These are phyloP conservation scores for Heterodera filipjevi DNA, from an alignment of 2,888 invertebrate genomes.

Conservation along the genomic window DNA sequence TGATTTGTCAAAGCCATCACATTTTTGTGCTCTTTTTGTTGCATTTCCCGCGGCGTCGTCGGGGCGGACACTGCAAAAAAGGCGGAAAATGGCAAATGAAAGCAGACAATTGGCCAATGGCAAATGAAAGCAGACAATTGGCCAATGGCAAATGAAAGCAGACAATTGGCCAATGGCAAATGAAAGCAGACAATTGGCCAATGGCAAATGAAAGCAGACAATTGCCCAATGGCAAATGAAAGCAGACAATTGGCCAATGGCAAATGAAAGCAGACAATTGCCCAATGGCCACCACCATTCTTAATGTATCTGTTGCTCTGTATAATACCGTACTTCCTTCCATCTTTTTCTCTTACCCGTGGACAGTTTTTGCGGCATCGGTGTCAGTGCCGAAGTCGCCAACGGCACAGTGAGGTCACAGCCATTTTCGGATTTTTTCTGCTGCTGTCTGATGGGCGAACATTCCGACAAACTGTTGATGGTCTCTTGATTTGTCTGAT, in stretches of 20 bases:
- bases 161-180: no score
- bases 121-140: not conserved
- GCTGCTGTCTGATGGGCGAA: not conserved
- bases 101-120: no score
- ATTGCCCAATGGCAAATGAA: no score
- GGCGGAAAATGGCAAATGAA: not conserved
- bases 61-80: constrained; percentile 2
- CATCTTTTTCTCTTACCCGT: not conserved
- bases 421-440: not conserved
- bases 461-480: not conserved
- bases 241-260: no score
- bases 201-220: no score
- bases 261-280: not conserved
- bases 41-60: constrained; percentile 4
- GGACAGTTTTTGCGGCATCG: not conserved
- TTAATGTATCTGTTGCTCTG: no score
- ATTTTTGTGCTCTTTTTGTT: not conserved
- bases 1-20: not conserved
- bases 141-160: no score
- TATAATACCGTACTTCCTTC: no score
- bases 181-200: no score
- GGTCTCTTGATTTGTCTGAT: not conserved
- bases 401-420: not conserved
- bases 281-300: not conserved
- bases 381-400: not conserved